Evolutionary conservation across 1,140 invertebrate genomes (phyloP).

Genomic region (Pomacea maculata): DNA sequence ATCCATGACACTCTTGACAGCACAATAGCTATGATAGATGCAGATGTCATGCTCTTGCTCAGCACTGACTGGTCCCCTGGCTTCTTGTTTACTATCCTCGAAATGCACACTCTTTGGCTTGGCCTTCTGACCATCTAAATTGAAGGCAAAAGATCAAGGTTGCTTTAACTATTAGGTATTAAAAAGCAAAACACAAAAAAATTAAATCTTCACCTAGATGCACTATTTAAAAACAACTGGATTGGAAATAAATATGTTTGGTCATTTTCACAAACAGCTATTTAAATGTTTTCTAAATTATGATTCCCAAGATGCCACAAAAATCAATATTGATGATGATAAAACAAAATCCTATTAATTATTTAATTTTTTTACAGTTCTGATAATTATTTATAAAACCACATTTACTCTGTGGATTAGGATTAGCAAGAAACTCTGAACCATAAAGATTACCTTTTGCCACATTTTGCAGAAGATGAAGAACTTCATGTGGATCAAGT

Average conservation of each 20-base stretch:
- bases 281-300: no score
- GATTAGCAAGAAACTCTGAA: background rate
- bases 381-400: background rate
- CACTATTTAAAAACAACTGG: no score
- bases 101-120: conserved; percentile 52
- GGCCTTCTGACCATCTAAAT: conserved; percentile 23
- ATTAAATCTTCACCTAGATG: no score
- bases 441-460: conserved; percentile 7
- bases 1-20: conserved; percentile 60
- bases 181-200: no score
- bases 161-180: no score
- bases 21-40: conserved; percentile 59
- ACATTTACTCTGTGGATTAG: background rate
- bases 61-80: conserved; percentile 39
- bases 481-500: conserved; percentile 52
- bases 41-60: conserved; percentile 57
- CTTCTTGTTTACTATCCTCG: conserved; percentile 30
- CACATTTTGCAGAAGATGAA: conserved; percentile 52
- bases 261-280: no score
- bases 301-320: no score
- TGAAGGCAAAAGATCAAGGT: no score
- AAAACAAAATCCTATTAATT: background rate
- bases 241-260: no score
- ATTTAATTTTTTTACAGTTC: background rate
- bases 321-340: no score